These are phyloP conservation scores for Stenichneumon culpator DNA, from an alignment of 2,888 invertebrate species.

Conservation along the genomic window DNA sequence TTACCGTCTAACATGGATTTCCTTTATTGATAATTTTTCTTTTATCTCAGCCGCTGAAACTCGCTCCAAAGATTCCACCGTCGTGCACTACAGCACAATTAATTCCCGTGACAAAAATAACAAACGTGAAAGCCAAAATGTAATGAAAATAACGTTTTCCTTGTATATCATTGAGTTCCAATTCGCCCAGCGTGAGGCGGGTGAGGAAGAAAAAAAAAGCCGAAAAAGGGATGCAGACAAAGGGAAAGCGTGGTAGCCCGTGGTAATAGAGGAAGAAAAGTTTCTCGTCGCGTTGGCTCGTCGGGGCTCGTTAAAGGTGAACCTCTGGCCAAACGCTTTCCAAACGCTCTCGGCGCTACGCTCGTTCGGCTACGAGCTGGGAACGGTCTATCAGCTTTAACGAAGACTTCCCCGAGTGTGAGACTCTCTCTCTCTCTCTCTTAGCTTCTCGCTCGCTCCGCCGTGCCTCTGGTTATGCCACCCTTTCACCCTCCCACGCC, in stretches of 20 bases:
- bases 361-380: conserved; percentile 57
- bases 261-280: conserved; percentile 44
- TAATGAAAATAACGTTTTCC: not conserved
- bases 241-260: conserved; percentile 41
- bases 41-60: no score
- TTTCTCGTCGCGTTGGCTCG: conserved; percentile 54
- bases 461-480: conserved; percentile 41
- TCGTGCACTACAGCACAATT: no score
- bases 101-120: no score
- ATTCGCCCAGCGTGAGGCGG: not conserved
- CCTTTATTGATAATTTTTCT: no score
- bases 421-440: conserved; percentile 32
- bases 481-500: conserved; percentile 45
- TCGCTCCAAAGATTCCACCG: no score
- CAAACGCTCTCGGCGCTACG: conserved; percentile 28
- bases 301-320: conserved; percentile 61
- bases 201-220: conserved; percentile 52
- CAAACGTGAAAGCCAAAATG: not conserved
- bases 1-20: no score
- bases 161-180: not conserved
- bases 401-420: conserved; percentile 63
- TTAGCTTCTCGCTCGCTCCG: conserved; percentile 33
- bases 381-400: conserved; percentile 76
- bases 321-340: conserved; percentile 28
- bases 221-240: conserved; percentile 39